Evolutionary conservation across 2,888 invertebrate genomes (phyloP).

Genomic region (Macropis europaea): DNA sequence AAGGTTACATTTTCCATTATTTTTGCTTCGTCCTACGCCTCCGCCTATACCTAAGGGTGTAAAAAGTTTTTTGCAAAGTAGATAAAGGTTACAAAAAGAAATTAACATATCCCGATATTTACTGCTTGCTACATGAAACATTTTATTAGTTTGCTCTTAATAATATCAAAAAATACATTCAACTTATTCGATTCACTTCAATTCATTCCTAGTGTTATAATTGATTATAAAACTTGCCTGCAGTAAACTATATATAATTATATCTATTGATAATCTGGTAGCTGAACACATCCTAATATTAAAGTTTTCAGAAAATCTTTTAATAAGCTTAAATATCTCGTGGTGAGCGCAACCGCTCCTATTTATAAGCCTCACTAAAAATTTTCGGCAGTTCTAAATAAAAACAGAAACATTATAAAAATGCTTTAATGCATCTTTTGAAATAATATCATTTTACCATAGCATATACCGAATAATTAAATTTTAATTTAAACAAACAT

Average conservation of each 20-base stretch:
- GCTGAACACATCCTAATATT: neutral
- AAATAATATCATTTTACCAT: constrained; percentile 4
- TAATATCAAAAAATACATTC: constrained; percentile 25
- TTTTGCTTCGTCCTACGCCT: neutral
- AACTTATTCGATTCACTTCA: constrained; percentile 17
- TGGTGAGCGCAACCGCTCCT: neutral
- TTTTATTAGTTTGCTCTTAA: constrained; percentile 8
- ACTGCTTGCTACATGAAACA: neutral
- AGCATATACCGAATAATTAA: neutral
- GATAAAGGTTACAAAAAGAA: neutral
- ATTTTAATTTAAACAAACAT: neutral
- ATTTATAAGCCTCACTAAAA: neutral
- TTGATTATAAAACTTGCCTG: constrained; percentile 16
- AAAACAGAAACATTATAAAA: constrained; percentile 1
- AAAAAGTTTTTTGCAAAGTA: neutral
- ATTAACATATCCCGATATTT: neutral
- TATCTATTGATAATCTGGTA: neutral
- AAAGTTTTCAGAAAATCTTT: neutral
- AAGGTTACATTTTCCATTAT: neutral
- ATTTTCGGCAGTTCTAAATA: neutral
- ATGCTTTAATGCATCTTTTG: constrained; percentile 2
- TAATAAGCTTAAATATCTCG: neutral
- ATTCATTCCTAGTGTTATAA: constrained; percentile 15
- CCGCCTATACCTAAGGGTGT: neutral
- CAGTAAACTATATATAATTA: constrained; percentile 13